phyloP scores from a whole-genome alignment of 2,113 vertebrate species.

The Calyptommatus sinebrachiatus region DNA sequence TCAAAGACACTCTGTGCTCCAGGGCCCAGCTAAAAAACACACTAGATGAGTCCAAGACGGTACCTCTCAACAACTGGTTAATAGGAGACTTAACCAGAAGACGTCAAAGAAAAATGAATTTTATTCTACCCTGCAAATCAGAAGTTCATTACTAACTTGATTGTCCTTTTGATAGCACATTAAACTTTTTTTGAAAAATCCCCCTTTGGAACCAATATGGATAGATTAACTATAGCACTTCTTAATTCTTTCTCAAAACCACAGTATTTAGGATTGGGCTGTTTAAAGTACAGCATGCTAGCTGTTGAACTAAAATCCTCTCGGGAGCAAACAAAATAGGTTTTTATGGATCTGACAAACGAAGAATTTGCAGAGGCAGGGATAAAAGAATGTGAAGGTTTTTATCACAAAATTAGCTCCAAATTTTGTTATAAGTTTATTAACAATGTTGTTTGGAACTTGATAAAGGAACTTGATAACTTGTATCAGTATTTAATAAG shows the following conservation, averaged over 20 bases:
- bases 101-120: constrained; percentile 29
- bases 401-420: no score
- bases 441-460: no score
- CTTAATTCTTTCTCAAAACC: constrained; percentile 14
- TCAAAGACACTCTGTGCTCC: not conserved
- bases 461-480: no score
- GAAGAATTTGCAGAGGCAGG: no score
- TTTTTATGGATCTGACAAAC: no score
- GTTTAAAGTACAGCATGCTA: no score
- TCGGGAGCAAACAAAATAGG: no score
- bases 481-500: no score
- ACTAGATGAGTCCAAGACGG: not conserved
- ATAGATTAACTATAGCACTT: not conserved
- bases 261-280: no score
- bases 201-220: not conserved
- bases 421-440: no score
- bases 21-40: constrained; percentile 5
- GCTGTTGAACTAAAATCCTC: no score
- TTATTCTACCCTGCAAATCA: not conserved
- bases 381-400: no score
- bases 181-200: constrained; percentile 7
- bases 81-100: not conserved
- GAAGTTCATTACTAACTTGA: not conserved
- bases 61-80: constrained; percentile 21
- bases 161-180: constrained; percentile 15